Base-by-base conservation (phyloP, 2,113 vertebrate genomes). In the Ardeotis arabs region DNA sequence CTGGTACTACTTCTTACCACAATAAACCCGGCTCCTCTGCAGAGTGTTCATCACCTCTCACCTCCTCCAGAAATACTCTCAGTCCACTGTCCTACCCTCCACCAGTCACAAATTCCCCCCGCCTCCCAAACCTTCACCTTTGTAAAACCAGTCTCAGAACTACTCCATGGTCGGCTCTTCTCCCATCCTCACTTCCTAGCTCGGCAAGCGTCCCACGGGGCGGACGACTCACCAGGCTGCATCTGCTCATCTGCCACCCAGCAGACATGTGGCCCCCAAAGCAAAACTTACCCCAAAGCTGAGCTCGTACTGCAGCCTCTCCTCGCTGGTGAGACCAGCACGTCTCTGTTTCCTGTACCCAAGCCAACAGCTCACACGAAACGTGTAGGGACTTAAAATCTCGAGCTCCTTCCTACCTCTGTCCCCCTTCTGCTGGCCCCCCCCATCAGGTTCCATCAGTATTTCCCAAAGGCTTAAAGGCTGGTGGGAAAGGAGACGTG, bases 111-210 rank as follows among this genome's bases (percentile, higher is more conserved):
- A 10, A n/a, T 11, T 2, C 10, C 25, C n/a, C 16, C 33, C 2
- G 2, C 56, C 50, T 49, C 53, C 68, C 49, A 47, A 55, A 78
- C 52, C 31, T 44, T 11, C n/a, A 2, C 39, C n/a, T 39, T 5
- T 28, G 24, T 11, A 31, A 6, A 3, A 74, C 8, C 1, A 3
- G 44, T 3, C 33, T 9, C 11, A 1, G 35, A 37, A 35, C 50
- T 5, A 0, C 60, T 29, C 53, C 31, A 2, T 0, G 4, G 21
- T 2, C 1, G 2, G 79, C 82, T 60, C 85, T 5, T 18, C 53
- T 73, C 68, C 28, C 69, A 27, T 1, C 15, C 45, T 27, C 53
- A 4, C 31, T 8, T 22, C 14, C 17, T 39, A 35, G 41, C 62
- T 4, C 3, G 29, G 41, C 24, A 6, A 35, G 25, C 19, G 8